Evolutionary conservation across 2,888 invertebrate genomes (phyloP).

Genomic region (Heteropelma amictum): DNA sequence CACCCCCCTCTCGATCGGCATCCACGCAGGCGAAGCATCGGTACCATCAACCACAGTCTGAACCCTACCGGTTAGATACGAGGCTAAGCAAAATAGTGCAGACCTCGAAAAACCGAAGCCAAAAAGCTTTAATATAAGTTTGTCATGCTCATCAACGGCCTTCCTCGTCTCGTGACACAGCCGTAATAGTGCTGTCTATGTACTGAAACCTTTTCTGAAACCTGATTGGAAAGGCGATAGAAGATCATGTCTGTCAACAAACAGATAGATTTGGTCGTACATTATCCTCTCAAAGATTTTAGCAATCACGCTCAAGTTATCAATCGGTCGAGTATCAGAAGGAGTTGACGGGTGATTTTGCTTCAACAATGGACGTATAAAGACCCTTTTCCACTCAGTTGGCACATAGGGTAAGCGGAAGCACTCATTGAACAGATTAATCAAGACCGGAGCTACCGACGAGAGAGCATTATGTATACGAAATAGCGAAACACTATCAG

Average conservation of each 20-base stretch:
- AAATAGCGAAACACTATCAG: neutral
- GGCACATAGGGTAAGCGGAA: neutral
- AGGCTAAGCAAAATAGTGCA: neutral
- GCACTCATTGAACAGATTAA: neutral
- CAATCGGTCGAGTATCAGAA: neutral
- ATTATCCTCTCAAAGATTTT: neutral
- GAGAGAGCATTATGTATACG: neutral
- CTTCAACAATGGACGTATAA: neutral
- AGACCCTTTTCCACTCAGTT: neutral
- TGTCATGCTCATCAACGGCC: neutral
- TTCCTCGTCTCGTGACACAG: neutral
- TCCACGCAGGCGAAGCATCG: neutral
- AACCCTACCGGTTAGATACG: neutral
- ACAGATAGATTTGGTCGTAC: neutral
- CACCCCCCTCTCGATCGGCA: neutral
- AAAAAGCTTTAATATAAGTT: conserved; percentile 4
- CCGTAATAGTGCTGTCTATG: neutral
- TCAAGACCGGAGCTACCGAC: neutral
- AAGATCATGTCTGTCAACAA: neutral
- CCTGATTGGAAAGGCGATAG: neutral
- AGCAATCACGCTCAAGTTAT: no score
- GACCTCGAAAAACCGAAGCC: neutral
- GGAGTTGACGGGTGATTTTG: neutral
- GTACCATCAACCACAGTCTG: neutral
- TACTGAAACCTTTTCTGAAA: no score